Percentiles rank a stretch among this genome's conserved stretches.
Conservation (phyloP, 1,140 invertebrate genomes). For the Rhopalosiphum maidis region DNA sequence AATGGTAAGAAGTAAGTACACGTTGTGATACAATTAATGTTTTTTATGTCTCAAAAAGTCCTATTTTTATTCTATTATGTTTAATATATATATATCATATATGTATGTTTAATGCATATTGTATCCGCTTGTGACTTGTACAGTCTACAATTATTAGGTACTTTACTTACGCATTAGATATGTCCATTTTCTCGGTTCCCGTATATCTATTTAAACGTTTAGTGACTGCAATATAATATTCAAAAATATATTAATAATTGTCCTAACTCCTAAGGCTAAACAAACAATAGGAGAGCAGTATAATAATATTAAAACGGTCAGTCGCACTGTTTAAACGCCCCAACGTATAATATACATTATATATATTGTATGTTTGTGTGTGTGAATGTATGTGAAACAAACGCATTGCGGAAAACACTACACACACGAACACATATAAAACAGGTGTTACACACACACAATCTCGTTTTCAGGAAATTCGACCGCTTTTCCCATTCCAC, state of each 20-base stretch:
- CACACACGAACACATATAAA: not conserved
- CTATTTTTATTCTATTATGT: not conserved
- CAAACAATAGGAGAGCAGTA: not conserved
- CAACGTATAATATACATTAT: not conserved
- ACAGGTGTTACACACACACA: slow-evolving; percentile 44
- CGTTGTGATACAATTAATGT: slow-evolving; percentile 5
- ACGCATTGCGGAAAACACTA: slow-evolving; percentile 42
- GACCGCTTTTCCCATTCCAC: slow-evolving; percentile 13
- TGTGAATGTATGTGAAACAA: not conserved
- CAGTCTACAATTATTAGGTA: not conserved
- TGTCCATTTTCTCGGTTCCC: not conserved
- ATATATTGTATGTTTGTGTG: not conserved
- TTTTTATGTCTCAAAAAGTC: not conserved
- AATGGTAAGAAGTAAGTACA: not conserved
- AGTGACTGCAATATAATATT: not conserved
- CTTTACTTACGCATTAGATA: not conserved
- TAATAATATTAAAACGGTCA: slow-evolving; percentile 53
- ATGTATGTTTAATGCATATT: not conserved
- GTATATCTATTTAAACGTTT: not conserved
- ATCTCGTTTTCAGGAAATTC: slow-evolving; percentile 50
- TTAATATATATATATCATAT: not conserved
- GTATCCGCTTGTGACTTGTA: not conserved
- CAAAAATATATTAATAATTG: slow-evolving; percentile 45
- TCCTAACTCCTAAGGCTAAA: not conserved
- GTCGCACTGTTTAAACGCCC: slow-evolving; percentile 20